Evolutionary conservation across 2,113 vertebrate genomes (phyloP), one percentile per base, ranked within the genome.

Genomic region (Aramus guarauna): DNA sequence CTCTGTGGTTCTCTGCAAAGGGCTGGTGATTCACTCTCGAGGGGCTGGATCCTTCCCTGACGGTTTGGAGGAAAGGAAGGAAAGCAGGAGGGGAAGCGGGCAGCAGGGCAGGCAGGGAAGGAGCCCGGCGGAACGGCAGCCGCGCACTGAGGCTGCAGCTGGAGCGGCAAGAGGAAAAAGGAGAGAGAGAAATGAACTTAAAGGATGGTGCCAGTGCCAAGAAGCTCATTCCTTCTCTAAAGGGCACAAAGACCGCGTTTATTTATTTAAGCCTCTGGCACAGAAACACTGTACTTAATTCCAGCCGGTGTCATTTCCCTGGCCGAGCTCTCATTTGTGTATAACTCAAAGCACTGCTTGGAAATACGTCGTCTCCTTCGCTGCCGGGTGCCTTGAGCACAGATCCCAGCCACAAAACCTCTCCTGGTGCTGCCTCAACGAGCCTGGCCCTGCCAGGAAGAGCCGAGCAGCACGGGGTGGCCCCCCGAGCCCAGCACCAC

Each of bases 371-470:
- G 3, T 26, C 64, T 71, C 34, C 84, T 80, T n/a, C 52, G 75
- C 68, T 50, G 53, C 58, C 43, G 23, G 58, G 43, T 76, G 63
- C 58, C 63, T 47, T 21, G 39, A 85, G 66, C 52, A 53, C 41
- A 21, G 32, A 68, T 50, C 59, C 68, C 0, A 0, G 19, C 34
- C 58, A 20, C 0, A 0, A 81, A 85, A 19, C 20, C 48, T 72
- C 41, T 68, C 37, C 52, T 2, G 1, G 29, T 2, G 1, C 66
- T 55, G 59, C 30, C 64, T 66, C 21, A 3, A 7, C 0, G 4
- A 67, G 39, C 56, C 78, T 43, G 86, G 68, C 82, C 29, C 68
- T 22, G 21, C 63, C 63, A 39, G 82, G 53, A 32, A 0, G 21
- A 77, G 47, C 34, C 1, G 12, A 60, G 92, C 36, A 67, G 77